Base-by-base conservation (phyloP, 2,113 vertebrate genomes). In the Pseudorasbora parva region DNA sequence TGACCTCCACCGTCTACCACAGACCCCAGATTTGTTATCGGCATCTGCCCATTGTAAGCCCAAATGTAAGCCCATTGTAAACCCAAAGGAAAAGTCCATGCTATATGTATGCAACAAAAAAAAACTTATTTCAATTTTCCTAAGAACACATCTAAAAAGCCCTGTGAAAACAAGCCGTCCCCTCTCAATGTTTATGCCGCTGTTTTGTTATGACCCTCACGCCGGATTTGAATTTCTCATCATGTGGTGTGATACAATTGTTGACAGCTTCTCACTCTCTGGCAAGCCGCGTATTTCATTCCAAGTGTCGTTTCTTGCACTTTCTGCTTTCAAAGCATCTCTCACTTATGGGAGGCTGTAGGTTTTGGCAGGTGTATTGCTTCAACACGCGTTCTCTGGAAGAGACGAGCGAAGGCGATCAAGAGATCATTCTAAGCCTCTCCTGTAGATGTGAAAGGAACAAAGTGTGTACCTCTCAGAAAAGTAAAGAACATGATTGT, bases 401-500 rank as follows among this genome's bases (percentile, higher is more conserved):
- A 81, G 25, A 68, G 27, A 81, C 19, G 25, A 80, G 60, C 21
- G 78, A 80, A 80, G 57, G 57, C 78, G 78, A 47, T 80, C 78
- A 80, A 59, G 78, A 66, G 78, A 80, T 80, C 60, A 66, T 12
- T 51, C 23, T 80, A 66, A 80, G 78, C 78, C 41, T 80, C 25
- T 21, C 45, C 78, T 80, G 78, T 80, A 80, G 59, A 66, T 80
- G 78, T 80, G 59, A 66, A 33, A 51, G 45, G 78, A 80, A 80
- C 60, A 80, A 78, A 45, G 76, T 60, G 43, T 66, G 57, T 51
- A 66, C 60, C 60, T 66, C 43, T 66, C 78, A 45, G 37, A 62
- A 60, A 60, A 45, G 56, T 78, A 78, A 78, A 78, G 76, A 78
- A 62, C 56, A 60, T 5, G 56, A 78, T 60, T 23, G 14, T 43